phyloP scores from a whole-genome alignment of 1,140 invertebrate genomes.

The Drosophila athabasca region DNA sequence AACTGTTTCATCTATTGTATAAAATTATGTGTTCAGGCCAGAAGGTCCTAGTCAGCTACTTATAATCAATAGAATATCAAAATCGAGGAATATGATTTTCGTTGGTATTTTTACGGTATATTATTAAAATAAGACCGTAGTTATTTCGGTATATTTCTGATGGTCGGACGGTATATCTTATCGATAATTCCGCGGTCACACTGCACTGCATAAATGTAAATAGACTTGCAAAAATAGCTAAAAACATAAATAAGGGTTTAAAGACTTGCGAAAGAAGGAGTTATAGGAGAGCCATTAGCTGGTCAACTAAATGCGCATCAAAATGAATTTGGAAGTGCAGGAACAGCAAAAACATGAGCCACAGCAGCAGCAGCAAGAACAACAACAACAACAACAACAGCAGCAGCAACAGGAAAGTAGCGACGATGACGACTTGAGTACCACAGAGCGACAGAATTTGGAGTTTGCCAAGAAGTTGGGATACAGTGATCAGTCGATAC shows the following conservation, averaged over 20 bases:
- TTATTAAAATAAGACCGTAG: too few species aligned
- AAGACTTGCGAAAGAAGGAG: conserved; percentile 8
- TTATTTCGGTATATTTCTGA: too few species aligned
- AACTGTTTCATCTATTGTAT: too few species aligned
- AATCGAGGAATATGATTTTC: too few species aligned
- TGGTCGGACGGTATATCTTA: neutral
- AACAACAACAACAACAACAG: conserved; percentile 44
- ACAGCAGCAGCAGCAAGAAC: conserved; percentile 52
- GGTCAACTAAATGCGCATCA: conserved; percentile 70
- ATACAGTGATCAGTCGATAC: conserved; percentile 93
- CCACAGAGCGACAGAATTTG: conserved; percentile 83
- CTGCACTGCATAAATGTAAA: conserved; percentile 74
- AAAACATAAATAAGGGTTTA: conserved; percentile 36
- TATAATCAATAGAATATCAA: too few species aligned
- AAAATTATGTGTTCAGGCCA: too few species aligned
- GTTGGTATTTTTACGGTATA: too few species aligned
- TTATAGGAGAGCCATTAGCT: conserved; percentile 33
- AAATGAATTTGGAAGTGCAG: conserved; percentile 71
- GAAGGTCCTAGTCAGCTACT: too few species aligned
- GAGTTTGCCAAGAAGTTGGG: conserved; percentile 95
- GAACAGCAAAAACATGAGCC: conserved; percentile 60
- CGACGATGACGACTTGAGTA: conserved; percentile 61
- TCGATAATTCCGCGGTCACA: conserved; percentile 13
- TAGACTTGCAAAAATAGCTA: conserved; percentile 38
- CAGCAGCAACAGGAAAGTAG: conserved; percentile 72